Conservation (phyloP, 2,888 invertebrate species). For the Eledone cirrhosa region DNA sequence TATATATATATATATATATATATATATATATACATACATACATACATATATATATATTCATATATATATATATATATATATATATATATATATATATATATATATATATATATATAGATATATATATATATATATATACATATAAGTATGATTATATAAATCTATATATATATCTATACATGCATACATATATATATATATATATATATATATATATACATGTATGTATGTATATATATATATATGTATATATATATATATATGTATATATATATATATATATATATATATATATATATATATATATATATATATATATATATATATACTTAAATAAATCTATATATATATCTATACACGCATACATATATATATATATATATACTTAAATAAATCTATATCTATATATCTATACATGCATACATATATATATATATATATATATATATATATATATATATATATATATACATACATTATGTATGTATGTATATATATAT, state of each 20-base stretch:
- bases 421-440: constrained; percentile 1
- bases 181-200: background rate
- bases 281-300: background rate
- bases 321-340: constrained; percentile 7
- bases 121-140: background rate
- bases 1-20: background rate
- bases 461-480: constrained; percentile 13
- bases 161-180: constrained; percentile 15
- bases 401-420: background rate
- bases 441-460: background rate
- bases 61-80: constrained; percentile 4
- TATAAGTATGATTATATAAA: too few species aligned
- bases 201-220: constrained; percentile 14
- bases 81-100: background rate
- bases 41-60: background rate
- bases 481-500: too few species aligned
- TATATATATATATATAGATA: constrained; percentile 4
- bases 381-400: background rate
- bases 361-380: background rate
- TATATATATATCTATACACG: too few species aligned
- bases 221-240: background rate
- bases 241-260: background rate
- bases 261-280: background rate
- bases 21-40: too few species aligned
- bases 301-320: background rate